A percentile compares a stretch with the other conserved stretches of the same genome.
phyloP scores from a whole-genome alignment of 2,113 vertebrate genomes.

The Vireo altiloquus region DNA sequence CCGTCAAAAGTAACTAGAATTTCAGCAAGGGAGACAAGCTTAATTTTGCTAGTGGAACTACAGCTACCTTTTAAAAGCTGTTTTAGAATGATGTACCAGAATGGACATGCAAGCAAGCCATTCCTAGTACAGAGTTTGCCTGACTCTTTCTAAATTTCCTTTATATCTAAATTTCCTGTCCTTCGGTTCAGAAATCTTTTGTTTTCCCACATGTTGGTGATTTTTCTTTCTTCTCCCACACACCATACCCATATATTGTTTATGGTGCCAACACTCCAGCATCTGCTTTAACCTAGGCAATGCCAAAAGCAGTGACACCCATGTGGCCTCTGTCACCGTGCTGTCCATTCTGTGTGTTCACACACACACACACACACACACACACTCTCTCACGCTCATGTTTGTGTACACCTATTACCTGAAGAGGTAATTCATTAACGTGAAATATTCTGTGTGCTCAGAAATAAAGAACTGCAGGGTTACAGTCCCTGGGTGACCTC shows the following conservation, averaged over 20 bases:
- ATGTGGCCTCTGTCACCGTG: not conserved
- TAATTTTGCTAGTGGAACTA: not conserved
- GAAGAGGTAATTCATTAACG: not conserved
- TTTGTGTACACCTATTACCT: not conserved
- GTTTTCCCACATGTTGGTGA: not conserved
- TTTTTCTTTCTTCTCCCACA: not conserved
- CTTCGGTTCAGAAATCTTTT: not conserved
- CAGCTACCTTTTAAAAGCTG: not conserved
- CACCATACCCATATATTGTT: not conserved
- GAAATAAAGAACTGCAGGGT: not conserved
- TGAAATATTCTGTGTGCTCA: not conserved
- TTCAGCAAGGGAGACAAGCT: not conserved
- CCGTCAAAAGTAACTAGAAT: not conserved
- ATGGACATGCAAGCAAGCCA: not conserved
- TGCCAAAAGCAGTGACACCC: not conserved
- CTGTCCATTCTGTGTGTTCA: not conserved
- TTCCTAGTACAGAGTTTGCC: not conserved
- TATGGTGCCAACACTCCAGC: not conserved
- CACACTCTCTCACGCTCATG: rapidly evolving
- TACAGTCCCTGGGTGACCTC: not conserved
- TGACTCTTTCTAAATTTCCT: not conserved
- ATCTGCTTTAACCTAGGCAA: not conserved
- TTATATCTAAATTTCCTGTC: not conserved
- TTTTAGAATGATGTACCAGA: not conserved
- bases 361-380: no score